A percentile compares a stretch with the other conserved stretches of the same genome.
Conservation (phyloP, 2,888 invertebrate genomes). For the Cerastoderma edule region DNA sequence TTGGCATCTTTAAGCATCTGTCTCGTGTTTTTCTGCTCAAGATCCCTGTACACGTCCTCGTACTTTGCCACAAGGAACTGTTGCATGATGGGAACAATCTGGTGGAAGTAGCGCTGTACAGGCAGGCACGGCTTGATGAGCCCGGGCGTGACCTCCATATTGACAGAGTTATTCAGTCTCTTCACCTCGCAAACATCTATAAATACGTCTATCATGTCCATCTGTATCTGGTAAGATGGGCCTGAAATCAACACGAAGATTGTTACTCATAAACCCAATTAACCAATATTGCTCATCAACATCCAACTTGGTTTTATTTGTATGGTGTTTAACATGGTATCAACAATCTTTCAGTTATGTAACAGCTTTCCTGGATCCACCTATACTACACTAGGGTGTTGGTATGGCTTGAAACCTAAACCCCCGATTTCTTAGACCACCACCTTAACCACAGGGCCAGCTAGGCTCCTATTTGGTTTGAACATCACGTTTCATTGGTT, state of each 20-base stretch:
- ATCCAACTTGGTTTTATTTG: background rate
- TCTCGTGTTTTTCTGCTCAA: slow-evolving; percentile 58
- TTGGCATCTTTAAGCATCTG: slow-evolving; percentile 64
- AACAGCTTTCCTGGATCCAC: background rate
- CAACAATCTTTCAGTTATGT: background rate
- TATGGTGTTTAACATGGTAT: background rate
- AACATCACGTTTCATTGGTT: no score
- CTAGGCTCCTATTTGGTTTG: no score
- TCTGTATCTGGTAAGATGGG: slow-evolving; percentile 17
- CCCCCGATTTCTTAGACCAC: no score
- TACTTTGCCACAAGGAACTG: slow-evolving; percentile 66
- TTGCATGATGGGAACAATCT: slow-evolving; percentile 76
- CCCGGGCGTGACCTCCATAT: slow-evolving; percentile 64
- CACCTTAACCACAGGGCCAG: no score
- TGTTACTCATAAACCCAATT: background rate
- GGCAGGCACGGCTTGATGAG: slow-evolving; percentile 70
- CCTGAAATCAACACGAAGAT: slow-evolving; percentile 1
- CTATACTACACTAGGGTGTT: background rate
- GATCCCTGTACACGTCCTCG: slow-evolving; percentile 67
- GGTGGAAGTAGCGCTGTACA: slow-evolving; percentile 68
- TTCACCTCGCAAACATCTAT: slow-evolving; percentile 65
- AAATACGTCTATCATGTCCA: slow-evolving; percentile 50
- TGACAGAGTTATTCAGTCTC: slow-evolving; percentile 71
- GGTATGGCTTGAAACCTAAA: no score
- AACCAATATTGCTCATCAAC: background rate